These are phyloP conservation scores for Lasioglossum villosulum DNA, from an alignment of 2,888 invertebrate genomes.

Conservation along the genomic window DNA sequence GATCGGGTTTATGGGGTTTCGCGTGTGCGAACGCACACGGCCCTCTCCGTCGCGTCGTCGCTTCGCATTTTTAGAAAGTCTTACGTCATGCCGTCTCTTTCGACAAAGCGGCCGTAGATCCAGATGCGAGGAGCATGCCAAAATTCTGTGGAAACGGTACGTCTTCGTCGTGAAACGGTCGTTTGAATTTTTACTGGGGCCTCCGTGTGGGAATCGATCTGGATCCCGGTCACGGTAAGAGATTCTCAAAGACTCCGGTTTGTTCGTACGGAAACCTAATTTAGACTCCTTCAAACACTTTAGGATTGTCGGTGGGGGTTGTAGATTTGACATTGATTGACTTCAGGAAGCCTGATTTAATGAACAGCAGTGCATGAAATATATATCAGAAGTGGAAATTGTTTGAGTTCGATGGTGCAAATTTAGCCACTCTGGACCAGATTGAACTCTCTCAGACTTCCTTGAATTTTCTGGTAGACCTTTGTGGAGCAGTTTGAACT, in stretches of 20 bases:
- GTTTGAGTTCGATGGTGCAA: not conserved
- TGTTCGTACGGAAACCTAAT: not conserved
- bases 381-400: not conserved
- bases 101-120: conserved; percentile 14
- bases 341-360: rapidly evolving
- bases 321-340: not conserved
- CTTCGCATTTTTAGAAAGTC: conserved; percentile 45
- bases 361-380: not conserved
- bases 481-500: not conserved
- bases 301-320: not conserved
- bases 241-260: not conserved
- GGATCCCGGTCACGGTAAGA: not conserved
- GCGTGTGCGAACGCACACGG: not conserved
- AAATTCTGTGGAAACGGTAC: not conserved
- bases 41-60: not conserved
- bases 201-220: not conserved
- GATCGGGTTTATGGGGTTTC: conserved; percentile 33
- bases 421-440: not conserved
- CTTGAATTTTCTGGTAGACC: not conserved
- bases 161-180: not conserved
- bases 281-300: not conserved
- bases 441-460: not conserved
- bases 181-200: not conserved
- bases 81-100: conserved; percentile 41
- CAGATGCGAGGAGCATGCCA: conserved; percentile 27